A percentile compares a stretch with the other conserved stretches of the same genome.
Evolutionary conservation across 1,140 invertebrate genomes (phyloP).

Genomic region (Hyposmocoma kahamanoa): DNA sequence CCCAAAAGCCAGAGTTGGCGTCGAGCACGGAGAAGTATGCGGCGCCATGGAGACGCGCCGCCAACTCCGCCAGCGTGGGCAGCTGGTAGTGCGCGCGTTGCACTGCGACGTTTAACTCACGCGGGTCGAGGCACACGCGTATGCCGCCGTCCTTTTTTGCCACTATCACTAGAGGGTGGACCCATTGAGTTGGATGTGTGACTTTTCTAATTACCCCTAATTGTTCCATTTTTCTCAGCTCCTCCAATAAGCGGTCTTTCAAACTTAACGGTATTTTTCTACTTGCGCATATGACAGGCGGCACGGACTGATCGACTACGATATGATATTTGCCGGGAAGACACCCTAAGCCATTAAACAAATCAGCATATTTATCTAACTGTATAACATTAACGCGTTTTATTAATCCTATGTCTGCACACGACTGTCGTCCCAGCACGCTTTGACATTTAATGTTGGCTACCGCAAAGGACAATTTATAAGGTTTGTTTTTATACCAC

Average conservation of each 20-base stretch:
- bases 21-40: conserved; percentile 14
- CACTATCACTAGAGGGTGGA: conserved; percentile 27
- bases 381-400: conserved; percentile 6
- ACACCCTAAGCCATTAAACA: conserved; percentile 7
- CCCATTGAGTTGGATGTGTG: conserved; percentile 18
- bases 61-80: conserved; percentile 26
- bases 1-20: conserved; percentile 18
- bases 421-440: conserved; percentile 5
- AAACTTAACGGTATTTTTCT: conserved; percentile 8
- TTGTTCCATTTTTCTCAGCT: conserved; percentile 5
- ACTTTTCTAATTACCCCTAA: conserved; percentile 6
- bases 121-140: conserved; percentile 35
- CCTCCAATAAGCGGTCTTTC: not conserved
- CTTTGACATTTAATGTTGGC: conserved; percentile 9
- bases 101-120: conserved; percentile 37
- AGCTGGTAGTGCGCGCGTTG: conserved; percentile 23
- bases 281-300: not conserved
- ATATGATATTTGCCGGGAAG: conserved; percentile 10
- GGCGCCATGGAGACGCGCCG: conserved; percentile 16
- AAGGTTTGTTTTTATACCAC: conserved; percentile 15
- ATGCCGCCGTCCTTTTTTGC: conserved; percentile 23
- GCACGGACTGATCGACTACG: not conserved
- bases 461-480: conserved; percentile 1
- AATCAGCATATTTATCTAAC: not conserved
- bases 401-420: conserved; percentile 6